phyloP scores from a whole-genome alignment of 2,888 invertebrate genomes.

The Biston betularia region DNA sequence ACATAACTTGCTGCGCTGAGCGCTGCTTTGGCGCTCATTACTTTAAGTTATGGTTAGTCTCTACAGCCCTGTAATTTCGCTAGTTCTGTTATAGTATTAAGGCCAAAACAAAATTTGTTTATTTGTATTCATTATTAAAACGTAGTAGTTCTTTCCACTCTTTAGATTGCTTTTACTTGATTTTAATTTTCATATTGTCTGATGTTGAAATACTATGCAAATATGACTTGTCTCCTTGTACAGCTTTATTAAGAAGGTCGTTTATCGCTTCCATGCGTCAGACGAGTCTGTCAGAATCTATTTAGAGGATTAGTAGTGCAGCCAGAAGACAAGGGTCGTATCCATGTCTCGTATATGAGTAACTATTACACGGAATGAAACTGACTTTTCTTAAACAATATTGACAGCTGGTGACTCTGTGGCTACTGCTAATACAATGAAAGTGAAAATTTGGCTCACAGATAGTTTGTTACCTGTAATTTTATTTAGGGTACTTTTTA shows the following conservation, averaged over 20 bases:
- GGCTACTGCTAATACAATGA: too few relatives aligned
- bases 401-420: too few relatives aligned
- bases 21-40: too few relatives aligned
- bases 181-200: neutral
- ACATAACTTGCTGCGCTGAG: too few relatives aligned
- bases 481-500: too few relatives aligned
- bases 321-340: constrained; percentile 79
- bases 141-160: neutral
- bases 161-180: neutral
- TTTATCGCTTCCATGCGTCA: constrained; percentile 56
- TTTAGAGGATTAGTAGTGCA: constrained; percentile 85
- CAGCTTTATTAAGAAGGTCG: constrained; percentile 52
- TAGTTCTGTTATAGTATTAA: too few relatives aligned
- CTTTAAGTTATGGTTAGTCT: too few relatives aligned
- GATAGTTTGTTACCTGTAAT: too few relatives aligned
- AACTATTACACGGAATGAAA: constrained; percentile 60
- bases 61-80: too few relatives aligned
- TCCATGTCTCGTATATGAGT: constrained; percentile 67
- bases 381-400: too few relatives aligned
- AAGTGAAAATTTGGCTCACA: too few relatives aligned
- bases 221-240: constrained; percentile 42
- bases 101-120: too few relatives aligned
- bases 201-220: constrained; percentile 33
- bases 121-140: neutral
- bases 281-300: constrained; percentile 80